Base-by-base conservation (phyloP, 2,797 vertebrate genomes). In the Acipenser transmontanus region DNA sequence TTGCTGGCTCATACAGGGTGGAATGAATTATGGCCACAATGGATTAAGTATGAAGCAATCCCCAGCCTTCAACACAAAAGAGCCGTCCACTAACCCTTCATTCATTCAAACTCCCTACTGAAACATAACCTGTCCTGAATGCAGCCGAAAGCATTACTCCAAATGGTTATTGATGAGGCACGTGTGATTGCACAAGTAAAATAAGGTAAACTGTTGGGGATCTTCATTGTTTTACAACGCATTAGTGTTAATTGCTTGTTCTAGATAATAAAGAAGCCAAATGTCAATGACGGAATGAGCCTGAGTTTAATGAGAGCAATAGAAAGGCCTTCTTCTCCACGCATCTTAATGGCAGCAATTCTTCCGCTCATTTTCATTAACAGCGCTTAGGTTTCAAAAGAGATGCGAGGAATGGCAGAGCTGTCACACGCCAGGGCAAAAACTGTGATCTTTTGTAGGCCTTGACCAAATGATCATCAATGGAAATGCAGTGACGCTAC, bases 281-380 rank as follows among this genome's bases (percentile, higher is more conserved):
- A 93, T 90, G 95, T 95, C 96, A 98, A 97, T 91, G 93, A 85
- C 87, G 82, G 85, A 94, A 90, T 88, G 87, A 83, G 87, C 89
- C 89, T 90, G 81, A 76, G 80, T 85, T 85, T 95, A 95, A 96
- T 95, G 94, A 93, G 91, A 84, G 90, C 81, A 77, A 77, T 73
- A 71, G 70, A 72, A 76, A 51, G 59, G 17, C 63, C 64, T 68
- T 66, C 66, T 66, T 63, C 64, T 66, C 68, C 52, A 66, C 49
- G 20, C n/a, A 59, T 66, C 56, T 34, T 67, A 68, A 49, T 17
- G 47, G 68, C 66, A 62, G 14, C 61, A 56, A 48, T 61, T 56
- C 52, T 51, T 8, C 9, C 14, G 7, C 13, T 59, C 52, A 10
- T 54, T 54, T 49, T 65, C 20, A n/a, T 13, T 47, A 70, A 49